A percentile compares a stretch with the other conserved stretches of the same genome.
Evolutionary conservation across 2,888 invertebrate genomes (phyloP).

Genomic region (Balanococcus diminutus): DNA sequence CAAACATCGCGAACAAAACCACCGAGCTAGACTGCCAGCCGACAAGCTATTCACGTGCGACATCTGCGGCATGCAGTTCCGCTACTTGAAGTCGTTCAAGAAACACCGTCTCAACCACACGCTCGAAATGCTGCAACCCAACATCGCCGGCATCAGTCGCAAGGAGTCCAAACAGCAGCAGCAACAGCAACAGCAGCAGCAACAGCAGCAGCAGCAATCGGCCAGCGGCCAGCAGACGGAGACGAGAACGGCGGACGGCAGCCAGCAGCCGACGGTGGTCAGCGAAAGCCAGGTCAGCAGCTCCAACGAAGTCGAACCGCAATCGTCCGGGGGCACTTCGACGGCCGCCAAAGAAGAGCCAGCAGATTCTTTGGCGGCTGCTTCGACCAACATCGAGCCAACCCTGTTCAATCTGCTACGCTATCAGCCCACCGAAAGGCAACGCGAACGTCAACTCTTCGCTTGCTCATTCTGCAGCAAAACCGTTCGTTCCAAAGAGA

Average conservation of each 20-base stretch:
- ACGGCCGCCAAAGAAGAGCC: conserved; percentile 2
- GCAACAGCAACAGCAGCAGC: conserved; percentile 40
- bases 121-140: conserved; percentile 74
- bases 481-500: conserved; percentile 87
- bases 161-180: conserved; percentile 46
- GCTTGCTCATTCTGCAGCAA: conserved; percentile 87
- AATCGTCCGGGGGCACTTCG: conserved; percentile 55
- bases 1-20: conserved; percentile 86
- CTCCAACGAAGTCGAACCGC: conserved; percentile 70
- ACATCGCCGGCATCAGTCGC: conserved; percentile 48
- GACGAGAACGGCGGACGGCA: neutral
- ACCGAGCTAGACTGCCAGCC: conserved; percentile 82
- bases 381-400: conserved; percentile 39
- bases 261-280: conserved; percentile 56
- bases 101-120: conserved; percentile 88
- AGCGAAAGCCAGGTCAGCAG: conserved; percentile 72
- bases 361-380: conserved; percentile 32
- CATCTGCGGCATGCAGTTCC: conserved; percentile 90
- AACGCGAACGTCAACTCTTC: conserved; percentile 76
- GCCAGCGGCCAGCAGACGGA: neutral
- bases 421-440: conserved; percentile 63
- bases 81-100: conserved; percentile 87
- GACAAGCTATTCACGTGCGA: conserved; percentile 90
- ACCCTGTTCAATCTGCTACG: conserved; percentile 44
- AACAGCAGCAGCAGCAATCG: neutral